Percentiles rank a stretch among this genome's conserved stretches.
Evolutionary conservation across 2,113 vertebrate species (phyloP).

Genomic region (Mirza zaza): DNA sequence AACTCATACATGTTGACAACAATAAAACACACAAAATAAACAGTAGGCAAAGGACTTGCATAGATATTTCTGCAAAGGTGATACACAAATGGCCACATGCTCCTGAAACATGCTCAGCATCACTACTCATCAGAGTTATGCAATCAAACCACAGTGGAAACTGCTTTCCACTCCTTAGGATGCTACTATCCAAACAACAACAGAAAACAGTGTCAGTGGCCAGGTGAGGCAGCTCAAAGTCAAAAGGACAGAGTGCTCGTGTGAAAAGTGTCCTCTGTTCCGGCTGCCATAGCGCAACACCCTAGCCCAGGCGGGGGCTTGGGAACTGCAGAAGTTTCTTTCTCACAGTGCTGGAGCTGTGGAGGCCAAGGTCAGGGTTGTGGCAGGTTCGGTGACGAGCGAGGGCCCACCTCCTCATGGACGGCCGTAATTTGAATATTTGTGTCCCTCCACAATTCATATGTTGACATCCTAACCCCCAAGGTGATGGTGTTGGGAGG

Average conservation of each 20-base stretch:
- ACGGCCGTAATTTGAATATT: background rate
- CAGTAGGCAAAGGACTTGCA: background rate
- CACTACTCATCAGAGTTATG: background rate
- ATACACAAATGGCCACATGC: background rate
- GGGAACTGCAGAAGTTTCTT: background rate
- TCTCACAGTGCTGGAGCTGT: background rate
- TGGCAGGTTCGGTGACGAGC: background rate
- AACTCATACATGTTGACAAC: background rate
- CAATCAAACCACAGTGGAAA: background rate
- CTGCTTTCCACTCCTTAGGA: background rate
- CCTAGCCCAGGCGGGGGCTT: background rate
- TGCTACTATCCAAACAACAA: background rate
- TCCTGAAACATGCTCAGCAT: background rate
- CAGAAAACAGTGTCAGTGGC: no score
- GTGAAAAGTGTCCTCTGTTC: background rate
- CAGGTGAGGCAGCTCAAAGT: no score
- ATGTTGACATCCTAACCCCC: background rate
- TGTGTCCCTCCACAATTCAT: background rate
- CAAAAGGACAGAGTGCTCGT: background rate
- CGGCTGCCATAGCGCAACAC: background rate
- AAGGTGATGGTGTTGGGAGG: background rate
- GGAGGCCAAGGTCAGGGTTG: background rate
- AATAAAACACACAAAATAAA: background rate
- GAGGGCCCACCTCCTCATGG: background rate
- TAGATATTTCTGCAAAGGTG: background rate